Evolutionary conservation across 2,888 invertebrate species (phyloP), one percentile per base, ranked within the genome.

Genomic region (Spodoptera littoralis): DNA sequence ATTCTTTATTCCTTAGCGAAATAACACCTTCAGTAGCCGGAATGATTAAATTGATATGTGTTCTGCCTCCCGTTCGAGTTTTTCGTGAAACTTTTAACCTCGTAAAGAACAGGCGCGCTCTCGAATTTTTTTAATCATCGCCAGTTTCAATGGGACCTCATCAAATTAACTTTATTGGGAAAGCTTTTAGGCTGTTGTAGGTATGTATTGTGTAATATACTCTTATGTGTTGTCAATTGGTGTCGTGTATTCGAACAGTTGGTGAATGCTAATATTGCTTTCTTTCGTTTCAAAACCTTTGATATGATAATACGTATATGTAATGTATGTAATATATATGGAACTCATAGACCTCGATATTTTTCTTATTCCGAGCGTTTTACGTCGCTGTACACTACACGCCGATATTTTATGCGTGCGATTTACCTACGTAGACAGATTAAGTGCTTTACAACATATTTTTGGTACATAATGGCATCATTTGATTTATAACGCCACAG

Each of bases 111-210:
- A 22, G 18, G 12, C 4, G 12, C 4, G 30, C 54, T 36, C 43
- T 61, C 24, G 42, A 68, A 49, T 63, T 56, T 74, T 71, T 67
- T 63, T 36, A 59, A 63, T 69, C 30, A 69, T 47, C 48, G 49
- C 9, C 4, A 1, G 27, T 42, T 24, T 59, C 49, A 13, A 56
- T 45, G 53, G 42, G 18, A 41, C 18, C 13, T 46, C 54, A 55
- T 55, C 22, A 55, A 62, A 62, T 58, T 74, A 55, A 56, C 46
- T 46, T 62, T 53, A 56, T 59, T 44, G 58, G 30, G 49, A 58
- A 55, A 30, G 13, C 36, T 42, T 58, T 54, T 50, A 54, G 44
- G 50, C 57, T n/a, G 11, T 47, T 27, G 4, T 4, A n/a, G n/a
- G n/a, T n/a, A 11, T 8, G 36, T 47, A 4, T 6, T 27, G 13